These are phyloP conservation scores for Rhinichthys klamathensis DNA, from an alignment of 2,113 vertebrate species.

Conservation along the genomic window DNA sequence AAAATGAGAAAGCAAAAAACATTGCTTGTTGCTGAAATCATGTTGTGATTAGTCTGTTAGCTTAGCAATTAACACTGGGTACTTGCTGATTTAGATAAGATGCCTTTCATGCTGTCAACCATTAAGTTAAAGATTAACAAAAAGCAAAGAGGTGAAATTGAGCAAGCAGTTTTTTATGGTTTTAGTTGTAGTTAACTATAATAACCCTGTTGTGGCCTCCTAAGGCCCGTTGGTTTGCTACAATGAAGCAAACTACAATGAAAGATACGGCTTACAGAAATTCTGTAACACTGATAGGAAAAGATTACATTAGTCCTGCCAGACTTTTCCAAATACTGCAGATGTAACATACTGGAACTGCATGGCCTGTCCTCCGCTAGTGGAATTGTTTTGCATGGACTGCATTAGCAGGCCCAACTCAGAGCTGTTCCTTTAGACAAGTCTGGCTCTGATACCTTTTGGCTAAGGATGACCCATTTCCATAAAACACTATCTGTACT, in stretches of 20 bases:
- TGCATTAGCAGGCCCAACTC: conserved; percentile 31
- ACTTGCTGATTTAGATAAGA: neutral
- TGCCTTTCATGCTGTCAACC: neutral
- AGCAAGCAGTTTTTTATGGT: neutral
- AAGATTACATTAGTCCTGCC: conserved; percentile 7
- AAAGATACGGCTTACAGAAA: neutral
- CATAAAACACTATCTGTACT: conserved; percentile 46
- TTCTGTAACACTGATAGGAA: neutral
- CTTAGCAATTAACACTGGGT: neutral
- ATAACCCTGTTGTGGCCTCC: neutral
- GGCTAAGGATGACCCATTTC: conserved; percentile 55
- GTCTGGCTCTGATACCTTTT: conserved; percentile 51
- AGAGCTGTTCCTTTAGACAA: conserved; percentile 41
- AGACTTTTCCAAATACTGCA: conserved; percentile 9
- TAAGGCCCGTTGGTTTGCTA: neutral
- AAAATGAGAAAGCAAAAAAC: neutral
- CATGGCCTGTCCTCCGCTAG: conserved; percentile 38
- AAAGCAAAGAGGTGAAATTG: neutral
- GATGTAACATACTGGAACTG: neutral
- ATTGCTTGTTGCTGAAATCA: neutral
- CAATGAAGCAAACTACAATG: too few species aligned
- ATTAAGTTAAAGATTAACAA: neutral
- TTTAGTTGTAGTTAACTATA: neutral
- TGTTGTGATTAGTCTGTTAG: neutral
- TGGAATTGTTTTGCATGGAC: conserved; percentile 22